phyloP scores from a whole-genome alignment of 2,113 vertebrate genomes.

The Bos indicus region DNA sequence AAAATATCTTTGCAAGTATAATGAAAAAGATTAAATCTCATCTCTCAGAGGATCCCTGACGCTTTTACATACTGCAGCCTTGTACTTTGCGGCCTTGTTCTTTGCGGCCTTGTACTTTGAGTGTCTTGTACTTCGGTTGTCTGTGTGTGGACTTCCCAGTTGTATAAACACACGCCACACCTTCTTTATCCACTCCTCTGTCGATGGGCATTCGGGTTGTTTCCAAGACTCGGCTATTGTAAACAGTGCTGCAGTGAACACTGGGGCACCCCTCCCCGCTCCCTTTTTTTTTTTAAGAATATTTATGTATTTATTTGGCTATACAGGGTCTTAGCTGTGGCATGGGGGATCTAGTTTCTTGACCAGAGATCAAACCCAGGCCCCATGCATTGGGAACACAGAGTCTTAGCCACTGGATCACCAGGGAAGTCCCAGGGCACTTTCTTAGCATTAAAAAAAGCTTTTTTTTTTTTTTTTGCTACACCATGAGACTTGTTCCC shows the following conservation, averaged over 20 bases:
- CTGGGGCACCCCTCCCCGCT: fast-evolving
- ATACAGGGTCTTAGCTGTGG: background rate
- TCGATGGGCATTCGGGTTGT: background rate
- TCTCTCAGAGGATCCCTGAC: background rate
- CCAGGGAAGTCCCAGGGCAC: background rate
- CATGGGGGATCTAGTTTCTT: background rate
- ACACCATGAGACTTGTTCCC: background rate
- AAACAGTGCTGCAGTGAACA: background rate
- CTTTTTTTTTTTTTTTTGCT: background rate
- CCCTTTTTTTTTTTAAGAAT: background rate
- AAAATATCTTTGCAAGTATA: background rate
- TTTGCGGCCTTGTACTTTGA: background rate
- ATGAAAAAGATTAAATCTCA: background rate
- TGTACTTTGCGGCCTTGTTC: too few relatives aligned
- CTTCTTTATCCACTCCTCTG: background rate
- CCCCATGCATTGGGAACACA: background rate
- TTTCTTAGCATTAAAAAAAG: background rate
- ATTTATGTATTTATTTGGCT: background rate
- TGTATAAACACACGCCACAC: fast-evolving
- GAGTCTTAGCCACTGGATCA: background rate
- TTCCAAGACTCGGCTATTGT: background rate
- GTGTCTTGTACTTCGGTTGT: background rate
- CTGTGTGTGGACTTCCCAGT: background rate
- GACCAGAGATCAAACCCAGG: background rate
- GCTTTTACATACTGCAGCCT: background rate